Evolutionary conservation across 2,113 vertebrate genomes (phyloP).

Genomic region (Donacobius atricapilla): DNA sequence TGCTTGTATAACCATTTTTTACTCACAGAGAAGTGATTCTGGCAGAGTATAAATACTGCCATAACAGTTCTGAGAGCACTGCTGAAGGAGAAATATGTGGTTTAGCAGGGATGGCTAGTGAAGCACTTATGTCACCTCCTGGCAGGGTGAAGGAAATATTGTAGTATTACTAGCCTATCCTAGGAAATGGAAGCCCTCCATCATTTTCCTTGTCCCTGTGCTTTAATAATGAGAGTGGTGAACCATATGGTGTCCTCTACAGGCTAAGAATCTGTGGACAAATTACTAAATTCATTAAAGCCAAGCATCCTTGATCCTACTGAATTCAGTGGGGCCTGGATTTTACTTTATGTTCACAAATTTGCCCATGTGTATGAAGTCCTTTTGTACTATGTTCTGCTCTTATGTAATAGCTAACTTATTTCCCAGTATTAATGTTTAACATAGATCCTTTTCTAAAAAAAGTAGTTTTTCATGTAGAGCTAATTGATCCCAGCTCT

Average conservation of each 20-base stretch:
- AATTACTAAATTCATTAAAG: neutral
- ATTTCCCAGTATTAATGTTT: constrained; percentile 52
- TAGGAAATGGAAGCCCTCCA: neutral
- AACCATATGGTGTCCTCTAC: neutral
- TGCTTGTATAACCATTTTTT: constrained; percentile 10
- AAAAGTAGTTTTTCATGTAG: neutral
- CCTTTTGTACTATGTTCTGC: neutral
- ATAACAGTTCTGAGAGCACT: neutral
- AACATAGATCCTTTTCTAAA: neutral
- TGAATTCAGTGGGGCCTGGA: neutral
- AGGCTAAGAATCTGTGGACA: neutral
- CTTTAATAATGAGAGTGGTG: neutral
- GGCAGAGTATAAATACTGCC: neutral
- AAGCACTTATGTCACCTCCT: constrained; percentile 9
- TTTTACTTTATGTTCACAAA: neutral
- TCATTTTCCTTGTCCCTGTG: neutral
- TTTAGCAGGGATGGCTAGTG: constrained; percentile 26
- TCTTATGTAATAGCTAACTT: constrained; percentile 44
- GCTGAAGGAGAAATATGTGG: constrained; percentile 40
- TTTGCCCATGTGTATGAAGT: neutral
- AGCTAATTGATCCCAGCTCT: neutral
- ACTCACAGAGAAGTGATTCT: neutral
- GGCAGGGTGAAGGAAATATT: neutral
- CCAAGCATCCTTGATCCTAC: neutral
- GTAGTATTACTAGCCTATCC: constrained; percentile 12